Evolutionary conservation across 2,113 vertebrate genomes (phyloP), one percentile per base, ranked within the genome.

Genomic region (Eidolon helvum): DNA sequence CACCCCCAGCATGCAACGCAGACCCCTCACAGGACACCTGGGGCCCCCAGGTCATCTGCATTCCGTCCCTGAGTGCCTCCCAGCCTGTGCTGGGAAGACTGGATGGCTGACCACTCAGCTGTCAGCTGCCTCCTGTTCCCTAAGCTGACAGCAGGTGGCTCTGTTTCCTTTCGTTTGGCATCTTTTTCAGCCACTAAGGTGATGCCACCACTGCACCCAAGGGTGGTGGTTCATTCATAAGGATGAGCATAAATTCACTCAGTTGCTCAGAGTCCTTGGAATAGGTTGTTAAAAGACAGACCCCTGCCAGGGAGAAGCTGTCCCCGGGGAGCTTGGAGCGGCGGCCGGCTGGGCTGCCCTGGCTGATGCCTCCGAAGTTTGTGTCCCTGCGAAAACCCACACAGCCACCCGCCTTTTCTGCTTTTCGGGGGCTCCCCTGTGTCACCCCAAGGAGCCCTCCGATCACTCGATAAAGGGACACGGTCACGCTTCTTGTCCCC

Each of bases 111-210:
- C 28, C 2, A 0, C 35, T 28, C 18, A 12, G 33, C n/a, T 24
- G 24, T 55, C n/a, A 3, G 66, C 72, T 14, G 57, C 59, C 55
- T 43, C 45, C 43, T 50, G n/a, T 55, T 40, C 78, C 5, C 35
- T 4, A 14, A 61, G 11, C 61, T 1, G 45, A 78, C 96, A 48
- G 87, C 94, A 97, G 97, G 88, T 69, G 96, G 97, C 45, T 8
- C 35, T 50, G 18, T 6, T 35, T 21, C 30, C 30, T 22, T 50
- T 28, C 53, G 11, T 19, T 48, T 30, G 0, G 69, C 71, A 28
- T 9, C 16, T 65, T 63, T 83, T 40, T 43, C 10, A 6, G 18
- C 43, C 40, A 4, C 18, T 2, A 10, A 22, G 53, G n/a, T 6
- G 14, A 2, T n/a, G 61, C 28, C n/a, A 33, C 53, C n/a, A 2